These are phyloP conservation scores for Parnassius apollo DNA, from an alignment of 2,888 invertebrate species.

Conservation along the genomic window DNA sequence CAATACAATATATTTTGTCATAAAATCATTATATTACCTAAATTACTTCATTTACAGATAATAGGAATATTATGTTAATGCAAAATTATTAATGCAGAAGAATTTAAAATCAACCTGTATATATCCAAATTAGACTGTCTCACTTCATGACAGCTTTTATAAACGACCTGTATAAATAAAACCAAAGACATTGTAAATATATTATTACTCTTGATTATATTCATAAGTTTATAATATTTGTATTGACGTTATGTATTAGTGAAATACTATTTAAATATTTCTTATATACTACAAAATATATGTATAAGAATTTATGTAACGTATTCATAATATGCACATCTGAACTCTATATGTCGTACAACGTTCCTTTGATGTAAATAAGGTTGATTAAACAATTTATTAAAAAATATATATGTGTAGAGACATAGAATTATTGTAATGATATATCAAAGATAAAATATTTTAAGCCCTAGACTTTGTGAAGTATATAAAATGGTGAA, in stretches of 20 bases:
- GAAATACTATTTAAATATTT: constrained; percentile 45
- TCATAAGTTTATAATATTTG: constrained; percentile 54
- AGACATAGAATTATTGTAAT: constrained; percentile 46
- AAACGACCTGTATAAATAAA: constrained; percentile 43
- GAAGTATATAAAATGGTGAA: constrained; percentile 34
- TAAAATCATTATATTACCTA: too few relatives aligned
- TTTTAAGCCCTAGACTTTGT: constrained; percentile 6
- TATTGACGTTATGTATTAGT: constrained; percentile 53
- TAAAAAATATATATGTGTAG: constrained; percentile 53
- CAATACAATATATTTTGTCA: too few relatives aligned
- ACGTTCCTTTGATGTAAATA: constrained; percentile 70
- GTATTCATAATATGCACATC: constrained; percentile 50
- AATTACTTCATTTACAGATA: too few relatives aligned
- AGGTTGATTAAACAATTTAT: constrained; percentile 65
- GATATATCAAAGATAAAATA: constrained; percentile 16
- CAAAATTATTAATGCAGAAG: neutral
- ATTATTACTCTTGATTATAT: constrained; percentile 52
- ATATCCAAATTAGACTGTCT: neutral
- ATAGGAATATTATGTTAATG: too few relatives aligned
- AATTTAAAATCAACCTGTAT: constrained; percentile 6
- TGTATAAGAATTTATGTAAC: constrained; percentile 48
- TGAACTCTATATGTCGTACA: constrained; percentile 63
- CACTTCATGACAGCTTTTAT: neutral
- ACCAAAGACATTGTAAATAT: constrained; percentile 56
- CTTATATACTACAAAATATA: constrained; percentile 52